A percentile compares a stretch with the other conserved stretches of the same genome.
phyloP scores from a whole-genome alignment of 2,888 invertebrate genomes.

The Mesochorus sp. region DNA sequence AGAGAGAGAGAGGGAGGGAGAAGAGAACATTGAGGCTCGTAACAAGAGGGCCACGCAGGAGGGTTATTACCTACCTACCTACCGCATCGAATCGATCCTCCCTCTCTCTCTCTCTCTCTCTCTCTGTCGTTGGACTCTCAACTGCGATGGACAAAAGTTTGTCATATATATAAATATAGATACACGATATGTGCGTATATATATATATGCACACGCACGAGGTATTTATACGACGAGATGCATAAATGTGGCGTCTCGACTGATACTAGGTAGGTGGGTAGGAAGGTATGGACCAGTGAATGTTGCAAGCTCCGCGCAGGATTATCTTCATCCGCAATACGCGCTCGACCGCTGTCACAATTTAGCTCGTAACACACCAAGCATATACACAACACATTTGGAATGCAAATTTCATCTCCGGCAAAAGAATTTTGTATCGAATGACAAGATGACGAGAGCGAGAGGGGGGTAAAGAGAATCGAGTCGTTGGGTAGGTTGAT shows the following conservation, averaged over 20 bases:
- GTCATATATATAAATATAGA: conserved; percentile 32
- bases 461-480: no score
- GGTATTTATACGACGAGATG: not conserved
- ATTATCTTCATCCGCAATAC: conserved; percentile 46
- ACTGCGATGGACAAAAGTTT: conserved; percentile 29
- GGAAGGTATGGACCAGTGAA: no score
- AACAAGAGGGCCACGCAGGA: conserved; percentile 44
- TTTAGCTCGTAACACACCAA: conserved; percentile 3
- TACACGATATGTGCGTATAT: not conserved
- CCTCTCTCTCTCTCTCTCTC: not conserved
- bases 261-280: no score
- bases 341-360: conserved; percentile 31
- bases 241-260: no score
- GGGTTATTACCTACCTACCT: conserved; percentile 60
- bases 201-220: not conserved
- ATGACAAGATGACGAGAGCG: not conserved
- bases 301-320: conserved; percentile 41
- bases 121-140: conserved; percentile 20
- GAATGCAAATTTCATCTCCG: conserved; percentile 36
- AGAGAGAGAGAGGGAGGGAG: not conserved
- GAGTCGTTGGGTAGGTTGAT: no score
- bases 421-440: conserved; percentile 28
- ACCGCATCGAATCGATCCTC: conserved; percentile 61
- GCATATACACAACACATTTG: conserved; percentile 18
- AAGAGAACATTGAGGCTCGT: conserved; percentile 27